Evolutionary conservation across 2,113 vertebrate genomes (phyloP), one percentile per base, ranked within the genome.

Genomic region (Corydoras sp.): DNA sequence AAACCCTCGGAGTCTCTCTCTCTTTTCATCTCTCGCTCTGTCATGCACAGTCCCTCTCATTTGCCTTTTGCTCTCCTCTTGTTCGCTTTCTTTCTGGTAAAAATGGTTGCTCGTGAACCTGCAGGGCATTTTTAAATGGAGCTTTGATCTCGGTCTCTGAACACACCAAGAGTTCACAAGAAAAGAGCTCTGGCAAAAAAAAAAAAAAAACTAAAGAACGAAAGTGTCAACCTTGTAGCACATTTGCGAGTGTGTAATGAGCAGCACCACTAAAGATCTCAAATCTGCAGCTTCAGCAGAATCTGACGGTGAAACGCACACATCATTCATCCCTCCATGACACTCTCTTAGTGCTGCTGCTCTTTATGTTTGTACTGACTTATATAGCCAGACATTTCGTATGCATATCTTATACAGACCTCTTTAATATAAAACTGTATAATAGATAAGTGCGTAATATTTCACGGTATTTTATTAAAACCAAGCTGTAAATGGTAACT

Each of bases 101-200:
- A 71, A 78, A 70, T 68, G 61, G 74, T 55, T 69, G 73, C 35
- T 71, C 61, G 68, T 63, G 67, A 65, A 78, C 77, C 74, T 74
- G 66, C 61, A 65, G 73, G 77, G 73, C 71, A 72, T 77, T 74
- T 43, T 66, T 77, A 74, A 77, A 74, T 75, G 65, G 35, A 49
- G 69, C 81, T 83, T 77, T 83, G 77, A 81, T 81, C 79, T 76
- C 59, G 56, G 32, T 48, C 50, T 76, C 61, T 54, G 30, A 72
- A 62, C 66, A 59, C 63, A 62, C 35, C 58, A 53, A 3, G 50
- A 29, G 13, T 58, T 68, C 64, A 51, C 49, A 61, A 67, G 50
- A 43, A 35, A 53, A 66, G 62, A 15, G 15, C 10, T 18, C 0
- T 12, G 54, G 32, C 9, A 31, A 14, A 18, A 61, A 8, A 18